Evolutionary conservation across 1,140 invertebrate genomes (phyloP).

Genomic region (Habropoda laboriosa): DNA sequence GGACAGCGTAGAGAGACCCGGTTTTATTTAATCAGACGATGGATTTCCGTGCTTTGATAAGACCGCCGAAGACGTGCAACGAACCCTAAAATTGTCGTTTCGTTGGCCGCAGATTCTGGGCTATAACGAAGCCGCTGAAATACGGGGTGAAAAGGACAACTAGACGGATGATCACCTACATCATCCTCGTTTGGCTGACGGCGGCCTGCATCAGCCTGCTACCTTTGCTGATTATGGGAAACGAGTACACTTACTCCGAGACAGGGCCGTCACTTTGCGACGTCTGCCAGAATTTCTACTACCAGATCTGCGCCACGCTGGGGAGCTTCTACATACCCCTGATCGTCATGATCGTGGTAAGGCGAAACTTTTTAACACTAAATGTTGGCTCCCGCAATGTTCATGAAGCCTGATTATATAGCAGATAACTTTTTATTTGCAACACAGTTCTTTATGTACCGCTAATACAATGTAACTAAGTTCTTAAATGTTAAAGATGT

Average conservation of each 20-base stretch:
- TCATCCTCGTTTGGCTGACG: slow-evolving; percentile 93
- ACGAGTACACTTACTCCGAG: slow-evolving; percentile 85
- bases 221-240: slow-evolving; percentile 93
- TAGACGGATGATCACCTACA: slow-evolving; percentile 91
- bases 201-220: slow-evolving; percentile 94
- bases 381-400: no score
- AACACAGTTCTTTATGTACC: no score
- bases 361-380: no score
- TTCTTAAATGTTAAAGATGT: no score
- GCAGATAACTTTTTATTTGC: no score
- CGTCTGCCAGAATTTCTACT: slow-evolving; percentile 93
- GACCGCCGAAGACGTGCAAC: no score
- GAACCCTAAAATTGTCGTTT: slow-evolving; percentile 11
- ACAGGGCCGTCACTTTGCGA: slow-evolving; percentile 86
- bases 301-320: slow-evolving; percentile 94
- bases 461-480: no score
- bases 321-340: slow-evolving; percentile 95
- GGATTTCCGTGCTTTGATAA: slow-evolving; percentile 1
- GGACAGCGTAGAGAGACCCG: no score
- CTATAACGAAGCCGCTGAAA: slow-evolving; percentile 94
- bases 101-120: slow-evolving; percentile 85
- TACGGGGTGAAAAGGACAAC: slow-evolving; percentile 94
- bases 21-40: not conserved
- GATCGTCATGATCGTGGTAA: slow-evolving; percentile 92
- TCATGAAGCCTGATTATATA: no score